Conservation (phyloP, 2,888 invertebrate genomes). For the Schizaphis graminum region DNA sequence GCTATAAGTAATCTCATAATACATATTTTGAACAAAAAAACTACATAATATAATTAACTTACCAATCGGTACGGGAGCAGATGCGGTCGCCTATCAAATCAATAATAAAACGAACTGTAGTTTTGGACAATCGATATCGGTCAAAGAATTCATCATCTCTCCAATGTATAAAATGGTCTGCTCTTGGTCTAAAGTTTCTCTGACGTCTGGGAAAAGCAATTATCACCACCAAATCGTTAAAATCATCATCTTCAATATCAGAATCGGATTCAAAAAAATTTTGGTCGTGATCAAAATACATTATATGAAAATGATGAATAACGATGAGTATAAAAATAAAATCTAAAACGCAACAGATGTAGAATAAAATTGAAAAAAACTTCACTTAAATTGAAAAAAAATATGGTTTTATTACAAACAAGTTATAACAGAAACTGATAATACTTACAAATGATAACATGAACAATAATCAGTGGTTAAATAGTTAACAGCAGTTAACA, state of each 20-base stretch:
- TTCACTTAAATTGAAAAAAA: no score
- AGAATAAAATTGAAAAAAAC: no score
- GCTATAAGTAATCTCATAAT: neutral
- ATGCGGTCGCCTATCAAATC: slow-evolving; percentile 36
- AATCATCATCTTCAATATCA: neutral
- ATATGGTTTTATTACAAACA: no score
- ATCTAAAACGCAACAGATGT: no score
- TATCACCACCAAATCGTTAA: neutral
- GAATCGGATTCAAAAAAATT: neutral
- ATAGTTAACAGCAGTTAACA: neutral
- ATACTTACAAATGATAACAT: neutral
- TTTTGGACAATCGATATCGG: slow-evolving; percentile 43
- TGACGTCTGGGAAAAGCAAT: slow-evolving; percentile 23
- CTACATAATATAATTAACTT: neutral
- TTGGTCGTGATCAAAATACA: neutral
- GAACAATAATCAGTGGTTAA: neutral
- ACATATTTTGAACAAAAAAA: no score
- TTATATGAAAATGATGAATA: neutral
- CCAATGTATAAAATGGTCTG: slow-evolving; percentile 22
- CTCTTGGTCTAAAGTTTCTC: slow-evolving; percentile 1
- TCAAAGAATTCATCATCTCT: slow-evolving; percentile 32
- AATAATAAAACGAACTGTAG: slow-evolving; percentile 38
- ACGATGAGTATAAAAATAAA: no score
- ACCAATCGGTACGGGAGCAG: slow-evolving; percentile 31
- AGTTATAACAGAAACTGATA: no score